phyloP scores from a whole-genome alignment of 1,140 invertebrate species.

The Phthorimaea operculella region DNA sequence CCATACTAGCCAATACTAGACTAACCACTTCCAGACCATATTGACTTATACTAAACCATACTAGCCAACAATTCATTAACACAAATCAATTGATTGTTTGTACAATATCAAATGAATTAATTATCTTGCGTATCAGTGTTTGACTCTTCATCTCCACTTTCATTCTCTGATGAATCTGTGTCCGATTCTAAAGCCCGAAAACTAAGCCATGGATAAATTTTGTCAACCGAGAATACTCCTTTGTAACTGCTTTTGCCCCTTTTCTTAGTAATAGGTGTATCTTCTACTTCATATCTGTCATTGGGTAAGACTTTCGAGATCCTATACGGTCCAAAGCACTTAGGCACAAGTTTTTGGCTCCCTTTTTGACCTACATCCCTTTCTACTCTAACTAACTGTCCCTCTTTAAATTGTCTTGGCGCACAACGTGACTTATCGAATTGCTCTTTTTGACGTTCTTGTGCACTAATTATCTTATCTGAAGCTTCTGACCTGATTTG shows the following conservation, averaged over 20 bases:
- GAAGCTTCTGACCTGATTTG: not conserved
- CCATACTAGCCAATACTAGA: no score
- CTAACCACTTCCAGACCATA: no score
- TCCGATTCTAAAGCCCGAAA: not conserved
- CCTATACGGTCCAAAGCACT: not conserved
- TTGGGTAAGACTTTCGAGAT: not conserved
- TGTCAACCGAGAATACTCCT: not conserved
- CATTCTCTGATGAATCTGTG: no score
- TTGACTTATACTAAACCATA: no score
- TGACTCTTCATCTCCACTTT: no score
- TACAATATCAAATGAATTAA: no score
- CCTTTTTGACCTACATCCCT: not conserved
- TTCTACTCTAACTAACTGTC: constrained; percentile 7
- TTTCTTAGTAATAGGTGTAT: not conserved
- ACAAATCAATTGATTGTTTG: no score
- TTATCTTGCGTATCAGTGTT: no score
- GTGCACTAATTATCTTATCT: not conserved
- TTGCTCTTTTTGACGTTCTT: constrained; percentile 5
- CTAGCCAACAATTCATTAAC: no score
- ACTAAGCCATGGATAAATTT: not conserved
- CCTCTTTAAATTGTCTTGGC: not conserved
- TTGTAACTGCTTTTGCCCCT: not conserved
- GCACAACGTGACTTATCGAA: constrained; percentile 3
- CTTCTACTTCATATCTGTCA: constrained; percentile 2
- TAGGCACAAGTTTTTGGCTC: constrained; percentile 5